A percentile compares a stretch with the other conserved stretches of the same genome.
Conservation (phyloP, 2,113 vertebrate species). For the Leptobrachium leishanense region DNA sequence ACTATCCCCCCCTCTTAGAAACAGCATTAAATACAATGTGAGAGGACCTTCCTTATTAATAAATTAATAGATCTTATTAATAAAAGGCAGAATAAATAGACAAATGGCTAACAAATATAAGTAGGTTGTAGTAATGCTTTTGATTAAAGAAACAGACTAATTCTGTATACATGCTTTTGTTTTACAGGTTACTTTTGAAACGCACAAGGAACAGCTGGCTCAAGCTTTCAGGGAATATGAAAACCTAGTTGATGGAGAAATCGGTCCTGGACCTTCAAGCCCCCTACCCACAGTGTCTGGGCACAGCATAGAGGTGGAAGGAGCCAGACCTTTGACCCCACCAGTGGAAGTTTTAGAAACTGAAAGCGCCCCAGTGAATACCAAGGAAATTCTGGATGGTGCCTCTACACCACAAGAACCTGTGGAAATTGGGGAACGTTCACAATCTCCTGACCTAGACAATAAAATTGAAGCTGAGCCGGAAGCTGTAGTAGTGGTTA, state of each 20-base stretch:
- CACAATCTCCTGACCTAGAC: background rate
- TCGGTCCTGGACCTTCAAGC: constrained; percentile 48
- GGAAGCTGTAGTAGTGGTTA: constrained; percentile 34
- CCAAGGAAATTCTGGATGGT: background rate
- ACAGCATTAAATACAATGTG: no score
- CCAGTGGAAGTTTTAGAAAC: constrained; percentile 4
- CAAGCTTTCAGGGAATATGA: constrained; percentile 85
- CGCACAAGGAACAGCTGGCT: constrained; percentile 89
- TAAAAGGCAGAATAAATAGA: no score
- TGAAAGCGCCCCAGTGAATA: background rate
- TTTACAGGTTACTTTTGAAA: constrained; percentile 90
- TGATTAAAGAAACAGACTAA: no score
- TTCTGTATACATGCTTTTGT: no score
- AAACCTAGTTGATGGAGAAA: constrained; percentile 65
- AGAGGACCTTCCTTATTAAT: no score
- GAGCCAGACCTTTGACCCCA: constrained; percentile 40
- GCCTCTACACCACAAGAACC: background rate
- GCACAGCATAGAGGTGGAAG: constrained; percentile 60
- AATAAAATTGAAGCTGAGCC: constrained; percentile 22
- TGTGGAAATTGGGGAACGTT: background rate
- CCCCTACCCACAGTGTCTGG: constrained; percentile 73
- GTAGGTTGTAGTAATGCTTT: no score
- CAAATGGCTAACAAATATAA: no score
- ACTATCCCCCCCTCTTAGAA: no score
- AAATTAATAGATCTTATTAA: no score